Base-by-base conservation (phyloP, 2,797 vertebrate genomes). In the Anabacerthia variegaticeps region DNA sequence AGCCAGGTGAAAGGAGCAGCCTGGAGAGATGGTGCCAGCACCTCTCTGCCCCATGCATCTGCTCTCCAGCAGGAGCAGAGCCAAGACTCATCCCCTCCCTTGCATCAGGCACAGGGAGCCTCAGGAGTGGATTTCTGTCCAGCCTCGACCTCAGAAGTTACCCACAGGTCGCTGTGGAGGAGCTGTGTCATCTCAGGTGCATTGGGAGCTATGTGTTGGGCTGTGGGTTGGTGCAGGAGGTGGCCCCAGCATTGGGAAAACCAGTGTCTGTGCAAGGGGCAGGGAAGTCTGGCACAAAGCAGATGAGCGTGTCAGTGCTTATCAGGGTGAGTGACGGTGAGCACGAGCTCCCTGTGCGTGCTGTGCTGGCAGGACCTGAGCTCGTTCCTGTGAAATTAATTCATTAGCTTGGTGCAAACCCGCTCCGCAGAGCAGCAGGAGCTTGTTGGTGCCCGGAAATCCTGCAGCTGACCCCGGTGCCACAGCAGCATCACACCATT, bases 401-500 rank as follows among this genome's bases (percentile, higher is more conserved):
- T 39, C 34, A 37, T 73, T 67, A 73, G n/a, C 68, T 19, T 5
- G 3, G 19, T 34, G 52, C 3, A 23, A 76, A 46, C 26, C 28
- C 0, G 0, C 20, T 77, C 44, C 46, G 27, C 28, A 11, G 1
- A 1, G 58, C 74, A 78, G 74, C 28, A 4, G 88, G 62, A 82
- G 11, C 28, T 43, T 88, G 17, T 21, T 2, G 9, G 32, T 65
- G 41, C 62, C 46, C 1, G 1, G 28, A 36, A 36, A 17, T 15
- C 68, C 76, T 5, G 5, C 72, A 48, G 48, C 68, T 0, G 1
- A 24, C 36, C 34, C 3, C 0, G 0, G 87, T 90, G 92, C 49
- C 3, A 0, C 7, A 0, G 62, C 62, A 82, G 54, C 51, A 8
- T 55, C 20, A 0, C 51, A 12, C 5, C 6, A 2, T 46, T 65